phyloP scores from a whole-genome alignment of 2,113 vertebrate genomes.

The Cnemophilus loriae region DNA sequence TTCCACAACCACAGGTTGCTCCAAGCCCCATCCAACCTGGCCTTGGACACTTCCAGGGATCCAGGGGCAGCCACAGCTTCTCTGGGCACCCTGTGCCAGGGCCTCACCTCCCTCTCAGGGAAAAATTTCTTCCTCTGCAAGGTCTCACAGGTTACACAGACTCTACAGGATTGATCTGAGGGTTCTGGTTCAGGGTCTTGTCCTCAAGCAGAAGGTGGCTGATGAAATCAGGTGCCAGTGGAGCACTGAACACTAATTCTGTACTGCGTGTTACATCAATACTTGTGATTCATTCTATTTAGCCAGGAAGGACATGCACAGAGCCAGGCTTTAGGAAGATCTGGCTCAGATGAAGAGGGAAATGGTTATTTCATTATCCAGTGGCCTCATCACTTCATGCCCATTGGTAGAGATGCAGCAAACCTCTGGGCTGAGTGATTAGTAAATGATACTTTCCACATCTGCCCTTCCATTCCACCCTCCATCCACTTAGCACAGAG shows the following conservation, averaged over 20 bases:
- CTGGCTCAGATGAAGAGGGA: neutral
- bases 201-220: neutral
- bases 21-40: fast-evolving
- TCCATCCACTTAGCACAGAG: neutral
- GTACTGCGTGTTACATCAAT: neutral
- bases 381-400: neutral
- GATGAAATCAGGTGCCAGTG: neutral
- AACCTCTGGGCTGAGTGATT: neutral
- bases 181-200: neutral
- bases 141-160: neutral
- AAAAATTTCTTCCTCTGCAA: neutral
- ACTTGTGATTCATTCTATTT: neutral
- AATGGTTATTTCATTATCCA: neutral
- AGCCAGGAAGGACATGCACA: neutral
- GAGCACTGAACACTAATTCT: neutral
- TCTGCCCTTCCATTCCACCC: neutral
- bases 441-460: neutral
- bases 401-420: neutral
- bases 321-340: neutral
- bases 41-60: neutral
- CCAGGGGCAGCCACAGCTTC: neutral
- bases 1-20: fast-evolving
- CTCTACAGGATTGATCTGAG: neutral
- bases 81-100: neutral
- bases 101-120: fast-evolving